Percentiles rank a stretch among this genome's conserved stretches.
These are phyloP conservation scores for Climacteris rufus DNA, from an alignment of 2,113 vertebrate genomes.

Conservation along the genomic window DNA sequence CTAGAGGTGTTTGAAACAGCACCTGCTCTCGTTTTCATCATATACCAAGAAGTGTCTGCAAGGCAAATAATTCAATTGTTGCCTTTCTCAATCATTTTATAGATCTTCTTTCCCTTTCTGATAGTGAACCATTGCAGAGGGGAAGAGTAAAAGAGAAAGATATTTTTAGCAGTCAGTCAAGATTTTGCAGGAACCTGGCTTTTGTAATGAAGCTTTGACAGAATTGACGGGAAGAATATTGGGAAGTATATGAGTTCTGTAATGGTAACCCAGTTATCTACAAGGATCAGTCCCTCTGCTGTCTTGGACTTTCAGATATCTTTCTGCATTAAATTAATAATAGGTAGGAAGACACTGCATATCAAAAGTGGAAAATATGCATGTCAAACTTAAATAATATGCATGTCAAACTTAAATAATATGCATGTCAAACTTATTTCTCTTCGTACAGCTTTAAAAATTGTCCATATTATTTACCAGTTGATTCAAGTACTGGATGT, in stretches of 20 bases:
- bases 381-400: not conserved
- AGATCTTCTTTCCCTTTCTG: not conserved
- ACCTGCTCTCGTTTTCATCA: not conserved
- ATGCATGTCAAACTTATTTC: not conserved
- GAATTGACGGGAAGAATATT: not conserved
- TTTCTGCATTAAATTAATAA: not conserved
- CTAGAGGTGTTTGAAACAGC: not conserved
- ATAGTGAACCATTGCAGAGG: not conserved
- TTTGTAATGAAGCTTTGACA: not conserved
- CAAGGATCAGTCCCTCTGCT: not conserved
- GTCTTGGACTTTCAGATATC: not conserved
- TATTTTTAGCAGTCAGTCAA: not conserved
- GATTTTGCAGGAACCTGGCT: not conserved
- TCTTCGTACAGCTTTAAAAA: not conserved
- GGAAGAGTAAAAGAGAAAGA: not conserved
- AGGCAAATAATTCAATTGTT: not conserved
- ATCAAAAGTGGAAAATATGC: not conserved
- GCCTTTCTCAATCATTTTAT: not conserved
- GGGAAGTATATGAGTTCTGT: not conserved
- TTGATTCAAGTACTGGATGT: not conserved
- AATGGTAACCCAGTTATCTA: not conserved
- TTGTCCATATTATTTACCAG: not conserved
- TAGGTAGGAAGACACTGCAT: not conserved
- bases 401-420: not conserved
- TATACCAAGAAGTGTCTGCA: not conserved